These are phyloP conservation scores for Trisateles emortualis DNA, from an alignment of 2,888 invertebrate species.

Conservation along the genomic window DNA sequence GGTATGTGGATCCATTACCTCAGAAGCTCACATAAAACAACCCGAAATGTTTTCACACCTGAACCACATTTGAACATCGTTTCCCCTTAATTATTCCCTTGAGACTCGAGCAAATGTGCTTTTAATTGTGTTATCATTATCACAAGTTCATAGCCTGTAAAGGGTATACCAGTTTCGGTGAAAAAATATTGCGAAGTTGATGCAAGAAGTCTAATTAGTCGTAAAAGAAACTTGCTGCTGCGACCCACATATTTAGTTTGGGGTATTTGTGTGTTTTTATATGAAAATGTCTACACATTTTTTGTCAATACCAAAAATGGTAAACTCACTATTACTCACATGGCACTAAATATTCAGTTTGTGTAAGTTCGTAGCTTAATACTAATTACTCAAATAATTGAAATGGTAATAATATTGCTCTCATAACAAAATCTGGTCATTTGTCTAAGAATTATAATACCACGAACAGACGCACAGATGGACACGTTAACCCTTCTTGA, in stretches of 20 bases:
- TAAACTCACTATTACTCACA: too few species aligned
- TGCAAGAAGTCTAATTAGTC: constrained; percentile 34
- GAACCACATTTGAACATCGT: constrained; percentile 48
- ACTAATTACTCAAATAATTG: too few species aligned
- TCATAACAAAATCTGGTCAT: too few species aligned
- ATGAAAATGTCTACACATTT: too few species aligned
- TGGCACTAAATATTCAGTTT: too few species aligned
- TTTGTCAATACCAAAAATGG: too few species aligned
- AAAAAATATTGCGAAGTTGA: constrained; percentile 26
- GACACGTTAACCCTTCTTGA: too few species aligned
- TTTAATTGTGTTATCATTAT: constrained; percentile 50
- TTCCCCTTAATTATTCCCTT: constrained; percentile 49
- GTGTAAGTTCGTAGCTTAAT: too few species aligned
- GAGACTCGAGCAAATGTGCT: constrained; percentile 43
- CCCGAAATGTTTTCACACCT: constrained; percentile 54
- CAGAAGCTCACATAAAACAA: constrained; percentile 47
- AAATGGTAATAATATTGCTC: too few species aligned
- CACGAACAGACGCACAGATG: too few species aligned
- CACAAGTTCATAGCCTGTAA: constrained; percentile 21
- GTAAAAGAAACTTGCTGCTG: constrained; percentile 34
- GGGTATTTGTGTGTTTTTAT: constrained; percentile 19
- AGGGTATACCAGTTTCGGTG: constrained; percentile 22
- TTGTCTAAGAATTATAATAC: too few species aligned
- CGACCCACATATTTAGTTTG: constrained; percentile 18
- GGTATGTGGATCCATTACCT: constrained; percentile 44